A percentile compares a stretch with the other conserved stretches of the same genome.
Conservation (phyloP, 2,113 vertebrate genomes). For the Motacilla alba region DNA sequence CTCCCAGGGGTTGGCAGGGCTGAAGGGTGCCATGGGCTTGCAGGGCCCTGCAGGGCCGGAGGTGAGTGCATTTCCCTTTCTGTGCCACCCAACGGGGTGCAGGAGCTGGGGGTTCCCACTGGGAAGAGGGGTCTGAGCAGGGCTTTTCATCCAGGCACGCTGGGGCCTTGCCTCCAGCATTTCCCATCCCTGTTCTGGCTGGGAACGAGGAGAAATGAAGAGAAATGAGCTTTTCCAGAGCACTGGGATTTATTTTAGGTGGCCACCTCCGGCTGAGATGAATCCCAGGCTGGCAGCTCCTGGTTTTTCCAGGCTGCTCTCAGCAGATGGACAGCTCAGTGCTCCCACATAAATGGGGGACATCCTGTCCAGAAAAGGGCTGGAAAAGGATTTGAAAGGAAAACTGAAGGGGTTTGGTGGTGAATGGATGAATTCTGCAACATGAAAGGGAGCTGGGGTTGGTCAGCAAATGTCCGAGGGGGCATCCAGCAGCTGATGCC, state of each 20-base stretch:
- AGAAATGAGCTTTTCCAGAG: not conserved
- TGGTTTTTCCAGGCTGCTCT: not conserved
- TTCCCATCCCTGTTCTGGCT: not conserved
- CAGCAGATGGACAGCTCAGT: not conserved
- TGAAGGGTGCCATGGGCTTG: constrained; percentile 72
- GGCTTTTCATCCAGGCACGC: not conserved
- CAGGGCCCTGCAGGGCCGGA: constrained; percentile 76
- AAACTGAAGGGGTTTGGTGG: not conserved
- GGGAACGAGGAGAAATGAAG: not conserved
- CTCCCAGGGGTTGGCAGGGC: constrained; percentile 76
- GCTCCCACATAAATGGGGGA: not conserved
- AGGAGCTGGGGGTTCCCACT: not conserved
- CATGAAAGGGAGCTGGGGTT: not conserved
- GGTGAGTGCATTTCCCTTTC: constrained; percentile 65
- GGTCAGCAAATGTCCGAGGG: rapidly evolving
- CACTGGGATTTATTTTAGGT: not conserved
- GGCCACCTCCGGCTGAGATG: not conserved
- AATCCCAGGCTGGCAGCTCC: not conserved
- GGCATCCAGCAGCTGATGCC: not conserved
- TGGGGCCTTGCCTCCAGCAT: not conserved
- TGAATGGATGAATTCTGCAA: not conserved
- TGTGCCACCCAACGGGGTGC: not conserved
- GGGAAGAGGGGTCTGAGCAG: not conserved
- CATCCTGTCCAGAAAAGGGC: not conserved
- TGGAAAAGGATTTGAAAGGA: not conserved